Evolutionary conservation across 1,140 invertebrate species (phyloP), one percentile per base, ranked within the genome.

Genomic region (Apocrypta bakeri): DNA sequence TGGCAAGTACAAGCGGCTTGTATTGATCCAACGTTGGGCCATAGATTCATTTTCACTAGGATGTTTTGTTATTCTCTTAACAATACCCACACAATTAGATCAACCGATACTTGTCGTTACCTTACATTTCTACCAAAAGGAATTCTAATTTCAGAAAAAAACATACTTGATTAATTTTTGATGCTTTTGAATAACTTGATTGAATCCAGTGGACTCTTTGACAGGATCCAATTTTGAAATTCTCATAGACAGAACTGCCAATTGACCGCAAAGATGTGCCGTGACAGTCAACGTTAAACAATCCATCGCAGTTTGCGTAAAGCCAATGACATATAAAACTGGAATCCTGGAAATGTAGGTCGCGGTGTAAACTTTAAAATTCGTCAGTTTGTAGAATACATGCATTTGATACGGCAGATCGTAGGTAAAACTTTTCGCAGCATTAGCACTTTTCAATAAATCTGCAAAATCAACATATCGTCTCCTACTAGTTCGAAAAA

Each of bases 281-380:
- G 83, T 80, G 0, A 87, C 12, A 0, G 83, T 84, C 29, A 87
- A 69, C 7, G 86, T 86, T 11, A 87, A 78, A 72, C 85, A 87
- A 82, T 87, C 86, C 85, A 87, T 86, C n/a, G 85, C 79, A 24
- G 83, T 85, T 84, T 87, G 85, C 0, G 84, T 85, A 61, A 87
- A 87, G 29, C 78, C 82, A 63, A 85, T 85, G 71, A 83, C 85
- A 17, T 84, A 75, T 1, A 85, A 80, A 80, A 87, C 81, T 12
- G 85, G 86, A 48, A 40, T 6, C 79, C 85, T 85, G 61, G 83
- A 84, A 12, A 86, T 11, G 76, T 87, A 87, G 0, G 85, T 79
- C 0, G 84, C 9, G n/a, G 77, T 79, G 25, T 85, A 87, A 12
- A 12, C 71, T 21, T 48, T 27, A 27, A 83, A 25, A 31, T 29